Evolutionary conservation across 2,888 invertebrate genomes (phyloP).

Genomic region (Hofmannophila pseudospretella): DNA sequence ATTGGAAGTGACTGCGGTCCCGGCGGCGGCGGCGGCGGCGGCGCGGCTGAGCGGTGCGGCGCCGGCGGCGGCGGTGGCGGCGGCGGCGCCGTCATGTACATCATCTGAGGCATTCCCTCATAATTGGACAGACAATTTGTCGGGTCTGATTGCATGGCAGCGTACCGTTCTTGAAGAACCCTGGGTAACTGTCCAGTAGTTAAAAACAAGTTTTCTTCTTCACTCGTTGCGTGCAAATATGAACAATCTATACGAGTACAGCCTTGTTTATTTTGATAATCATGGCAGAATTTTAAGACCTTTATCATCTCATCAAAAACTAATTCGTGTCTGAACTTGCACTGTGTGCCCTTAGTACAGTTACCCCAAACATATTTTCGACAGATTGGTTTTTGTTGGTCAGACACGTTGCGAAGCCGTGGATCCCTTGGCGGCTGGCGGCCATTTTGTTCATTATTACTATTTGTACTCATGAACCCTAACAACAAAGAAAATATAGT

Average conservation of each 20-base stretch:
- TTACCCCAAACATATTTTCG: conserved; percentile 59
- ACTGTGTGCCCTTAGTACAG: conserved; percentile 46
- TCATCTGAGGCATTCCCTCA: conserved; percentile 29
- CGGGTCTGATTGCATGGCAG: conserved; percentile 25
- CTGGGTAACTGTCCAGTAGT: conserved; percentile 44
- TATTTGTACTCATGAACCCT: conserved; percentile 37
- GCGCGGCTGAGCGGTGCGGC: conserved; percentile 18
- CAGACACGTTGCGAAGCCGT: background rate
- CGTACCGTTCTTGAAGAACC: conserved; percentile 47
- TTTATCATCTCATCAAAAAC: conserved; percentile 52
- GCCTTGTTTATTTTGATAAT: conserved; percentile 54
- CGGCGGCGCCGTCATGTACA: conserved; percentile 22
- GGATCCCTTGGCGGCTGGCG: conserved; percentile 32
- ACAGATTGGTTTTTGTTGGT: conserved; percentile 33
- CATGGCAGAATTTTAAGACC: conserved; percentile 57
- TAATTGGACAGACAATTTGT: conserved; percentile 6
- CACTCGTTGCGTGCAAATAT: conserved; percentile 50
- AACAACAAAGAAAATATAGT: conserved; percentile 10
- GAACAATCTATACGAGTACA: conserved; percentile 51
- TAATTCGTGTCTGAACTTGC: conserved; percentile 49
- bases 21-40: conserved; percentile 22
- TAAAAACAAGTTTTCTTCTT: conserved; percentile 50
- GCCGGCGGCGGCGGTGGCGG: conserved; percentile 35
- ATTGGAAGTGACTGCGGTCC: conserved; percentile 24
- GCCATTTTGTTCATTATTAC: conserved; percentile 44